Conservation (phyloP, 1,140 invertebrate species). For the Hetaerina americana region DNA sequence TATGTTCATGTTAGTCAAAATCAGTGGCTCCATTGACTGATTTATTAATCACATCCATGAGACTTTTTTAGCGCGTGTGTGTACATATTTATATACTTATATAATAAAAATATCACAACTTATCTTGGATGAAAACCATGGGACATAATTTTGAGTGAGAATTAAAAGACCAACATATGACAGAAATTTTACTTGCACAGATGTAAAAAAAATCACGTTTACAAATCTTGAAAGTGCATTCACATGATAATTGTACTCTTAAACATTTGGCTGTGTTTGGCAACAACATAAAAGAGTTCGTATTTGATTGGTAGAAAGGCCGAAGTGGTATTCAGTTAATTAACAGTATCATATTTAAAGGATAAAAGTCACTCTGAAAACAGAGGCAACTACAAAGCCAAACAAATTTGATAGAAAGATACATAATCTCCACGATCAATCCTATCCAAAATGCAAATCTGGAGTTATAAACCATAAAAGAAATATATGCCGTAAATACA, state of each 20-base stretch:
- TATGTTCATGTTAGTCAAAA: too few relatives aligned
- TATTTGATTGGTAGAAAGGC: not conserved
- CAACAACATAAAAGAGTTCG: not conserved
- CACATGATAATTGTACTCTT: not conserved
- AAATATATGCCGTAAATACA: not conserved
- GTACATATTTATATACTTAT: too few relatives aligned
- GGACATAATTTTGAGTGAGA: too few relatives aligned
- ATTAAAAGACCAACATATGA: not conserved
- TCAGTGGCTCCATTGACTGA: too few relatives aligned
- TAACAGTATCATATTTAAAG: not conserved
- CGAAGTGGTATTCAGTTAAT: not conserved
- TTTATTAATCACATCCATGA: too few relatives aligned
- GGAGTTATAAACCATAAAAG: not conserved
- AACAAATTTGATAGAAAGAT: not conserved
- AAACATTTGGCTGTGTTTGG: not conserved
- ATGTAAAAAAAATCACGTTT: not conserved
- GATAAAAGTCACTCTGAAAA: not conserved
- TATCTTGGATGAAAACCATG: too few relatives aligned
- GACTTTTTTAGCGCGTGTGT: too few relatives aligned
- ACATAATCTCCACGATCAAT: not conserved
- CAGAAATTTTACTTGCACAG: not conserved
- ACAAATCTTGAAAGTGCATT: not conserved
- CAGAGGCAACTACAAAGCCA: not conserved
- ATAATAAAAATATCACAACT: too few relatives aligned
- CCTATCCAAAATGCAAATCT: not conserved